These are phyloP conservation scores for Atlantisia rogersi DNA, from an alignment of 2,113 vertebrate genomes.

Conservation along the genomic window DNA sequence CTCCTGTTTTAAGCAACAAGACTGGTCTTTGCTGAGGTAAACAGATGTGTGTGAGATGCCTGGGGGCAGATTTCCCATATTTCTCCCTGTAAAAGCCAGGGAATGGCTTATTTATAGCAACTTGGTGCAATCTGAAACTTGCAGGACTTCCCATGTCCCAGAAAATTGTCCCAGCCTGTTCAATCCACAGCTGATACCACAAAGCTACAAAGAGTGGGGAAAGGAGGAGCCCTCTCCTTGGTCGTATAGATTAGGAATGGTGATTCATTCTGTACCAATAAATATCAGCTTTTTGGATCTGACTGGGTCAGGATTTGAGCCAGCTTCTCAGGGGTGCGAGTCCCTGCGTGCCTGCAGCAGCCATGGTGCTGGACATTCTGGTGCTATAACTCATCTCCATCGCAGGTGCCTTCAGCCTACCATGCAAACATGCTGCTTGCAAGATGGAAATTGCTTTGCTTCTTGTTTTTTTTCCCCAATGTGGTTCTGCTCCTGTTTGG, in stretches of 20 bases:
- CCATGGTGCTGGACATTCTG: rapidly evolving
- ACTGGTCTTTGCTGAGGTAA: not conserved
- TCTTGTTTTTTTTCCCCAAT: not conserved
- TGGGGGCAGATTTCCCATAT: not conserved
- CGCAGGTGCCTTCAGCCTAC: not conserved
- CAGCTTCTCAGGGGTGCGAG: not conserved
- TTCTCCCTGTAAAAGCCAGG: not conserved
- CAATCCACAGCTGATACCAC: not conserved
- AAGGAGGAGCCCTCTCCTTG: not conserved
- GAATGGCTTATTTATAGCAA: not conserved
- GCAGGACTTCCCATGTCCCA: not conserved
- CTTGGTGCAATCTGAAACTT: not conserved
- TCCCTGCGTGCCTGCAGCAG: rapidly evolving
- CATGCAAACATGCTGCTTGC: not conserved
- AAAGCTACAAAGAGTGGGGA: not conserved
- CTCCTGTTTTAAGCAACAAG: not conserved
- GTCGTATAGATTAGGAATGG: not conserved
- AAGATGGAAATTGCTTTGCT: not conserved
- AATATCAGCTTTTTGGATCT: not conserved
- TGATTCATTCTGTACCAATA: not conserved
- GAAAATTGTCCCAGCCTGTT: not conserved
- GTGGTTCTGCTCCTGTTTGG: rapidly evolving
- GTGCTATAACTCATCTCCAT: not conserved
- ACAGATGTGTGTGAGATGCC: not conserved
- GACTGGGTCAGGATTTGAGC: not conserved